Evolutionary conservation across 2,888 invertebrate genomes (phyloP).

Genomic region (Blastobasis lacticolella): DNA sequence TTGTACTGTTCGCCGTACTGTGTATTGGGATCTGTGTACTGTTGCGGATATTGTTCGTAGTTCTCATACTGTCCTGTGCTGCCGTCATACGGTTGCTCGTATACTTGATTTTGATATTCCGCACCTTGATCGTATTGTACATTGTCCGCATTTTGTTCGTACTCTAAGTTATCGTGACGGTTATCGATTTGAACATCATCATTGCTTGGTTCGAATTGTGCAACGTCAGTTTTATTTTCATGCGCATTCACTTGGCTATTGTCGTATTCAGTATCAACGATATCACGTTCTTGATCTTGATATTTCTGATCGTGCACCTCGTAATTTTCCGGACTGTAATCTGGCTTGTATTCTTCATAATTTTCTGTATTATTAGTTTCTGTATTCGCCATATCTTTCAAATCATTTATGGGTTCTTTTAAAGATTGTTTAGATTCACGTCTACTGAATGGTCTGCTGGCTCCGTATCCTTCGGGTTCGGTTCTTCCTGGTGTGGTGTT

Average conservation of each 20-base stretch:
- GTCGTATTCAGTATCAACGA: neutral
- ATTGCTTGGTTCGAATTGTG: no score
- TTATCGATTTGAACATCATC: no score
- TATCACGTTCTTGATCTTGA: no score
- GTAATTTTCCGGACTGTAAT: neutral
- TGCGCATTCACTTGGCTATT: neutral
- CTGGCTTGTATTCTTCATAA: constrained; percentile 3
- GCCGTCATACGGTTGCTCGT: constrained; percentile 24
- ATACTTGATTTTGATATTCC: constrained; percentile 47
- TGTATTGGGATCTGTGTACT: constrained; percentile 39
- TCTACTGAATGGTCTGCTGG: constrained; percentile 32
- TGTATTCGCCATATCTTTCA: no score
- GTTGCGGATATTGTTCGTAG: constrained; percentile 32
- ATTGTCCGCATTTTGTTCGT: neutral
- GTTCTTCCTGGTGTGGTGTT: constrained; percentile 36
- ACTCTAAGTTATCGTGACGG: no score
- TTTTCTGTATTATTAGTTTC: neutral
- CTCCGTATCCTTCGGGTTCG: constrained; percentile 19
- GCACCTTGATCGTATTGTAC: constrained; percentile 18
- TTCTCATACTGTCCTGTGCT: constrained; percentile 34
- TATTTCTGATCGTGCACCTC: neutral
- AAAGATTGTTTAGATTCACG: constrained; percentile 19
- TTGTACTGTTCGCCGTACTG: constrained; percentile 46
- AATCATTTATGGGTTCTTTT: no score
- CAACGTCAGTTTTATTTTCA: neutral